Percentiles rank a stretch among this genome's conserved stretches.
phyloP scores from a whole-genome alignment of 2,113 vertebrate species.

The Pholis gunnellus region DNA sequence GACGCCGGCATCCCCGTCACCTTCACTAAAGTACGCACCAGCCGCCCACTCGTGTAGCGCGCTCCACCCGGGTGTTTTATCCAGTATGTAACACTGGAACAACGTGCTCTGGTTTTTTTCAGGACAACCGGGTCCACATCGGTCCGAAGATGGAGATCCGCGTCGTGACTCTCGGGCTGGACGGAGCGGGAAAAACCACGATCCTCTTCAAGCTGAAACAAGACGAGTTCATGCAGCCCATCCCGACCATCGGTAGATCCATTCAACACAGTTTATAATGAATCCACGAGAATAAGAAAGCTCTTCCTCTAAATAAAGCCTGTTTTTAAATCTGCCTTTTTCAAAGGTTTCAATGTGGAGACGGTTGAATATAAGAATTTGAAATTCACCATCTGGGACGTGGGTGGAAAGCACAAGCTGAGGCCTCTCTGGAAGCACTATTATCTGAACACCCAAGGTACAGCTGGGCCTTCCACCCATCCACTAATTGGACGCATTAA shows the following conservation, averaged over 20 bases:
- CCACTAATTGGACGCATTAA: no score
- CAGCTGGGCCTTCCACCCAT: no score
- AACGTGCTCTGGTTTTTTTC: not conserved
- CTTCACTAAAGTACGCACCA: constrained; percentile 92
- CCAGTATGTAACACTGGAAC: not conserved
- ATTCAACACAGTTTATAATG: no score
- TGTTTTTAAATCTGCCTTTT: not conserved
- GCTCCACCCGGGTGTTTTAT: no score
- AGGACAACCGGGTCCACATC: constrained; percentile 99
- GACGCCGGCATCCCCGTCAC: constrained; percentile 98
- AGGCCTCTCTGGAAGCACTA: constrained; percentile 99
- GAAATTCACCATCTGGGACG: constrained; percentile 99
- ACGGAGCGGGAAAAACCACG: constrained; percentile 97
- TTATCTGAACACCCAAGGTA: constrained; percentile 99
- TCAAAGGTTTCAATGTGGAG: constrained; percentile 96
- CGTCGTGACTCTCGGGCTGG: constrained; percentile 95
- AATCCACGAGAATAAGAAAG: not conserved
- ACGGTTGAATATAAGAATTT: constrained; percentile 99
- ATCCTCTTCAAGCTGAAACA: constrained; percentile 99
- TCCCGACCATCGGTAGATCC: constrained; percentile 94
- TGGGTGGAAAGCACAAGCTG: constrained; percentile 97
- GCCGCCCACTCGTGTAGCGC: fast-evolving
- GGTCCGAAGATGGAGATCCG: constrained; percentile 99
- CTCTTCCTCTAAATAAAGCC: not conserved
- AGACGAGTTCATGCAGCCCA: constrained; percentile 99